These are phyloP conservation scores for Petrocephalus zakoni DNA, from an alignment of 2,113 vertebrate genomes.

Conservation along the genomic window DNA sequence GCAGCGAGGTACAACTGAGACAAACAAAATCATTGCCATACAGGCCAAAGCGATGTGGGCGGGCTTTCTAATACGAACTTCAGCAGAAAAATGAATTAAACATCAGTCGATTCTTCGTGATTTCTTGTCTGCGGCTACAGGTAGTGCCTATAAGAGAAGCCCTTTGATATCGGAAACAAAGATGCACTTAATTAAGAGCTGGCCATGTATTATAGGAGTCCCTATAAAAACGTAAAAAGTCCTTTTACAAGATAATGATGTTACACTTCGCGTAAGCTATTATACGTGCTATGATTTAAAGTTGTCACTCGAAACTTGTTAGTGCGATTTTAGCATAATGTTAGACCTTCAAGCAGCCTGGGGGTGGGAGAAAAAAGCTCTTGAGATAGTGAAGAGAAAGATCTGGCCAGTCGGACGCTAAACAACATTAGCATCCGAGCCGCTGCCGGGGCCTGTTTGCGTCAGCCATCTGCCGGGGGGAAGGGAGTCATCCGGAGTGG, in stretches of 20 bases:
- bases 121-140: neutral
- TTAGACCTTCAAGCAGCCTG: neutral
- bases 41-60: neutral
- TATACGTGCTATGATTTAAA: neutral
- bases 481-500: neutral
- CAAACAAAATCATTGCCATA: neutral
- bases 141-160: neutral
- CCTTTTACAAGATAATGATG: neutral
- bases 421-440: neutral
- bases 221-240: neutral
- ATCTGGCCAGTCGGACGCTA: neutral
- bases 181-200: neutral
- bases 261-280: neutral
- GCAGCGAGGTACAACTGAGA: neutral
- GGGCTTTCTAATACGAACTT: neutral
- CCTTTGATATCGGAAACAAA: neutral
- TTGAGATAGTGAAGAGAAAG: neutral
- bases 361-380: neutral
- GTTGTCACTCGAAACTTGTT: neutral
- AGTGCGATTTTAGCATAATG: neutral
- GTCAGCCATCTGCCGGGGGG: neutral
- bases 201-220: neutral
- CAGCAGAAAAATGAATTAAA: neutral
- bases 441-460: neutral
- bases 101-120: neutral